Percentiles rank a stretch among this genome's conserved stretches.
phyloP scores from a whole-genome alignment of 1,140 invertebrate genomes.

The Ceratina japonica region DNA sequence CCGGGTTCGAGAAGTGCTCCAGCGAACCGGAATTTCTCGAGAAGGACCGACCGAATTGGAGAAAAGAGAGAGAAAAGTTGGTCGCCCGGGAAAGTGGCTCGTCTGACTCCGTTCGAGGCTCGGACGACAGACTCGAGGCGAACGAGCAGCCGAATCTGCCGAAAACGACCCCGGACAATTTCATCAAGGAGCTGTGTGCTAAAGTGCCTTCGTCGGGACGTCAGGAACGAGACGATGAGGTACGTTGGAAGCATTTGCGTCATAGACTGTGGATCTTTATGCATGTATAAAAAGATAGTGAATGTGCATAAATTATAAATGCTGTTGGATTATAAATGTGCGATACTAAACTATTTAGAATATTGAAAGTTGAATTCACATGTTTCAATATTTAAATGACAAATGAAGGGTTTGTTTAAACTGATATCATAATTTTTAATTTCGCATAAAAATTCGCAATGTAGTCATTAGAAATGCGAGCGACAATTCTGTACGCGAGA shows the following conservation, averaged over 20 bases:
- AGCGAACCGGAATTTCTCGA: constrained; percentile 72
- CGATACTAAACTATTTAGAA: background rate
- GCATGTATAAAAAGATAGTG: too few species aligned
- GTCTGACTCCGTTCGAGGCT: background rate
- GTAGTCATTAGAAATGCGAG: background rate
- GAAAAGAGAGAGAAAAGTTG: constrained; percentile 24
- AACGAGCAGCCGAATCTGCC: background rate
- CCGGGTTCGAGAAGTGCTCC: constrained; percentile 71
- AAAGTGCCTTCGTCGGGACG: constrained; percentile 72
- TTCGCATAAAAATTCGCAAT: too few species aligned
- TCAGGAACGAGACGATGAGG: constrained; percentile 18
- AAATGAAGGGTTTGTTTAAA: too few species aligned
- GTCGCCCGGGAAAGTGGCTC: constrained; percentile 10
- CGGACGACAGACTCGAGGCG: constrained; percentile 46
- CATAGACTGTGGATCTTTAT: background rate
- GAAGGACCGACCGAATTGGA: constrained; percentile 53
- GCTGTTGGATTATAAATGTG: too few species aligned
- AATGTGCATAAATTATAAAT: too few species aligned
- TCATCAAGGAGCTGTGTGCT: constrained; percentile 62
- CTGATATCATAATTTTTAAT: too few species aligned
- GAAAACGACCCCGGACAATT: constrained; percentile 61
- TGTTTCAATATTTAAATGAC: too few species aligned
- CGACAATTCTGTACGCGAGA: background rate
- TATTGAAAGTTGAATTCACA: too few species aligned
- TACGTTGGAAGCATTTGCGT: constrained; percentile 37